Evolutionary conservation across 2,888 invertebrate genomes (phyloP).

Genomic region (Halictus ligatus): DNA sequence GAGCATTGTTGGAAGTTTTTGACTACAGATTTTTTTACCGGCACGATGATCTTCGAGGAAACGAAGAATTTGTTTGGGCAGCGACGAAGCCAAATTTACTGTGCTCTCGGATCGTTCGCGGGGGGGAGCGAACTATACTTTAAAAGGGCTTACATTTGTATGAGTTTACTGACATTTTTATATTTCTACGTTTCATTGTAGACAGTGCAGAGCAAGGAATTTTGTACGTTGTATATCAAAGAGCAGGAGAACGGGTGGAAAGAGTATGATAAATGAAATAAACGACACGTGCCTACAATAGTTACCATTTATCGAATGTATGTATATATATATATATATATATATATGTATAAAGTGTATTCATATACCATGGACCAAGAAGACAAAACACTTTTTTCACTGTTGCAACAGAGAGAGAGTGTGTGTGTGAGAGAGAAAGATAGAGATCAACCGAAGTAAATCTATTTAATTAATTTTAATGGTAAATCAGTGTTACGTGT

Average conservation of each 20-base stretch:
- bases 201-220: constrained; percentile 32
- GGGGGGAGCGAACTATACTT: not conserved
- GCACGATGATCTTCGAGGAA: not conserved
- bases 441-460: not conserved
- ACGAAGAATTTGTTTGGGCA: not conserved
- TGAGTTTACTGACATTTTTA: constrained; percentile 44
- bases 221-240: constrained; percentile 41
- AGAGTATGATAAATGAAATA: constrained; percentile 38
- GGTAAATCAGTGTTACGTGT: not conserved
- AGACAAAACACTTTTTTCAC: constrained; percentile 29
- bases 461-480: constrained; percentile 27
- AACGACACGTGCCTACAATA: constrained; percentile 73
- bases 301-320: constrained; percentile 69
- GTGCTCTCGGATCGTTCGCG: not conserved
- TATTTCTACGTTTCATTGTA: constrained; percentile 55
- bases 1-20: not conserved
- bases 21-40: not conserved
- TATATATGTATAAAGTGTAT: constrained; percentile 61
- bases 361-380: constrained; percentile 48
- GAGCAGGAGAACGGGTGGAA: constrained; percentile 1
- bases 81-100: constrained; percentile 5
- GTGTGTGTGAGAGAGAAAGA: not conserved
- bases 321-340: constrained; percentile 47
- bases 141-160: constrained; percentile 19
- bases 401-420: not conserved